Percentiles rank a stretch among this genome's conserved stretches.
Conservation (phyloP, 2,797 vertebrate genomes). For the Hyperoplus immaculatus region DNA sequence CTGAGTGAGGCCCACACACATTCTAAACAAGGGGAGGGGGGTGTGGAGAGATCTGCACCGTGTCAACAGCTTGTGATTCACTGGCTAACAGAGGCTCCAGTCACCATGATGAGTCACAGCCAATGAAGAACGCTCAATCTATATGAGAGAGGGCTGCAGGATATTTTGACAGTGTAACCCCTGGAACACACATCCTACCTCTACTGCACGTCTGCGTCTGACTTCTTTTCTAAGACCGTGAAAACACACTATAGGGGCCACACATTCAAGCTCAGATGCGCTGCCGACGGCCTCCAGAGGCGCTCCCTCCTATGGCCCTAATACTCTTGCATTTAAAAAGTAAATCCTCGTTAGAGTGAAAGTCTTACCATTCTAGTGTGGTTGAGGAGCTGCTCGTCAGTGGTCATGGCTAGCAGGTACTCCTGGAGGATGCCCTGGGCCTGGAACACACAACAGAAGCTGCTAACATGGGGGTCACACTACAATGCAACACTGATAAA, state of each 20-base stretch:
- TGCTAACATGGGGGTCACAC: neutral
- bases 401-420: conserved; percentile 95
- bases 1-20: conserved; percentile 71
- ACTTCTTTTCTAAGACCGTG: too few relatives aligned
- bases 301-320: too few relatives aligned
- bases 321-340: too few relatives aligned
- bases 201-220: too few relatives aligned
- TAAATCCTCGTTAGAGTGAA: neutral
- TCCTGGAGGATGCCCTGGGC: conserved; percentile 93
- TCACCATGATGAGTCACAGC: conserved; percentile 58
- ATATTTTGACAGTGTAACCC: conserved; percentile 15
- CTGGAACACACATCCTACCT: too few relatives aligned
- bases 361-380: conserved; percentile 92
- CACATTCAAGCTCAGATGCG: too few relatives aligned
- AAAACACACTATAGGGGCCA: too few relatives aligned
- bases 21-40: conserved; percentile 62
- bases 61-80: conserved; percentile 78
- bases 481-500: neutral
- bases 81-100: conserved; percentile 41
- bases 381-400: conserved; percentile 93
- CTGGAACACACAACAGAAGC: conserved; percentile 78
- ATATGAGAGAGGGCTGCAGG: conserved; percentile 38
- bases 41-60: conserved; percentile 51
- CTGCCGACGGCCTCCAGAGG: too few relatives aligned
- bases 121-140: conserved; percentile 43